Base-by-base conservation (phyloP, 35 echinoderm and acorn worm species). In the Hemicentrotus pulcherrimus region DNA sequence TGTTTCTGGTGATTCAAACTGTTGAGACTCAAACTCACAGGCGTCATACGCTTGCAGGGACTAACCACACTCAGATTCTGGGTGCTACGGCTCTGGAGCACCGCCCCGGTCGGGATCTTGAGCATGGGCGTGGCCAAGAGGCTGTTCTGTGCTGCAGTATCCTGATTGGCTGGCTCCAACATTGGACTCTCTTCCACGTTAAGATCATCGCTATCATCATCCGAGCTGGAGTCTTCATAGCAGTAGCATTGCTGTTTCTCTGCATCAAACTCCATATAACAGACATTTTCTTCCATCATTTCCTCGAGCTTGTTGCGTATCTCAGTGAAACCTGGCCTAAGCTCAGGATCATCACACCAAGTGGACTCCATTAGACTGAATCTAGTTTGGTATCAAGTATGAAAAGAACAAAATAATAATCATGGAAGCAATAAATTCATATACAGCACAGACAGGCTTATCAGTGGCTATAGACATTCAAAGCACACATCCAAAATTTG, bases 321-420 rank as follows among this genome's bases (percentile, higher is more conserved):
- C 10, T 99, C 94, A 18, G 97, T 97, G 92, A 99, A 99, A 45
- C 96, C 87, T 50, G 97, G 97, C n/a, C 98, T 87, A 13, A 97
- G 96, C 19, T 97, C 95, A 31, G 97, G 98, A 41, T 58, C 96
- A 19, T 96, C 97, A 94, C 94, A 91, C 98, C 97, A 99, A 50
- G 96, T 97, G 14, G 94, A 92, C 32, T 94, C 60, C 98, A 99
- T 99, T 22, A 99, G 95, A 48, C 91, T 95, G 87, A 98, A 98
- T 41, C 98, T 99, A 60, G 31, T 48, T 47, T 86, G 31, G 22
- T 48, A 87, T 46, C 48, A 45, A 47, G 5, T 30, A 86, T 35
- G 86, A 6, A 94, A 95, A 24, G 30, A 46, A 94, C 18, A 32
- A 16, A 31, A 93, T 32, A 32, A 5, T 94, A 61, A 32, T 52